phyloP scores from a whole-genome alignment of 1,140 invertebrate species.

The Pseudomyrmex concolor region DNA sequence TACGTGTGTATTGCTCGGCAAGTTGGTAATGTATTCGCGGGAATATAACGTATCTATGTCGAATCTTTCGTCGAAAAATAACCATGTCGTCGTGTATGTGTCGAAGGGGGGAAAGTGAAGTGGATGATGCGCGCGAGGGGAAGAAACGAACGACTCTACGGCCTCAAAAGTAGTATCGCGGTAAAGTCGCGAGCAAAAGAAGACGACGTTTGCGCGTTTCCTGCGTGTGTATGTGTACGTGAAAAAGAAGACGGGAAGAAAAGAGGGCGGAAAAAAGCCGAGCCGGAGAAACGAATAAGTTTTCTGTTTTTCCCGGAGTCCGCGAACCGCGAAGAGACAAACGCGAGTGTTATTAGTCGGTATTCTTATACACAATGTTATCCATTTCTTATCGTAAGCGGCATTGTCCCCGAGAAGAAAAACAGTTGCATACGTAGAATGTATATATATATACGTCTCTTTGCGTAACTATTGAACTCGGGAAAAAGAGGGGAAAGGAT shows the following conservation, averaged over 20 bases:
- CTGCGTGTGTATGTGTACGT: background rate
- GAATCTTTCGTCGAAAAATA: constrained; percentile 69
- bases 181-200: constrained; percentile 61
- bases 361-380: constrained; percentile 29
- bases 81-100: constrained; percentile 57
- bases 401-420: background rate
- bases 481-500: background rate
- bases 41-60: constrained; percentile 71
- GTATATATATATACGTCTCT: background rate
- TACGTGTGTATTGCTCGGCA: constrained; percentile 49
- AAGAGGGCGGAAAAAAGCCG: background rate
- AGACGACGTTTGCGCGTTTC: constrained; percentile 45
- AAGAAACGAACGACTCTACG: constrained; percentile 57
- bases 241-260: constrained; percentile 11
- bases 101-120: constrained; percentile 53
- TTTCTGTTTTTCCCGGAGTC: constrained; percentile 31
- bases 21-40: constrained; percentile 70
- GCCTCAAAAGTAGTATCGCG: constrained; percentile 59
- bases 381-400: constrained; percentile 18
- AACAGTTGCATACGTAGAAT: background rate
- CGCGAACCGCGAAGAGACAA: constrained; percentile 29
- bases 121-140: constrained; percentile 46
- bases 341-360: constrained; percentile 44
- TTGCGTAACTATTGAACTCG: background rate
- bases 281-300: background rate